Conservation (phyloP, 2,797 vertebrate genomes). For the Molossus alvarezi region DNA sequence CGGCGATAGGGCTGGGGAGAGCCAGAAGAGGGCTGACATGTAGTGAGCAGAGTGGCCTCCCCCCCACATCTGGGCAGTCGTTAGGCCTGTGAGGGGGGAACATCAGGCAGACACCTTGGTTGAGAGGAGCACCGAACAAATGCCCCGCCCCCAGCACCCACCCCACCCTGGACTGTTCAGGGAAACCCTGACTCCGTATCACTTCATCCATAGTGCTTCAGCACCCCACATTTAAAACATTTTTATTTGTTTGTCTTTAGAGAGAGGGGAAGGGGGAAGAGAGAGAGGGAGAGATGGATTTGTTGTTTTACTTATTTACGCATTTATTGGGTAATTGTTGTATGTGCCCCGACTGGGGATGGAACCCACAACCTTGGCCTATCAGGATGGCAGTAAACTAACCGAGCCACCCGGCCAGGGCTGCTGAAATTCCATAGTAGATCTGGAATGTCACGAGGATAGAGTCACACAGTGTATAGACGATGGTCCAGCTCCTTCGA, state of each 20-base stretch:
- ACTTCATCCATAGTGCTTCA: background rate
- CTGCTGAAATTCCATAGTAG: too few relatives aligned
- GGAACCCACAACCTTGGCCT: too few relatives aligned
- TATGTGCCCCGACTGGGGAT: too few relatives aligned
- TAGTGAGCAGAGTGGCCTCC: background rate
- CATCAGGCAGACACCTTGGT: fast-evolving
- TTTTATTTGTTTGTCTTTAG: background rate
- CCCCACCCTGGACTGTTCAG: background rate
- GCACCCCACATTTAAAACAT: background rate
- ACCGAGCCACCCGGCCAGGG: too few relatives aligned
- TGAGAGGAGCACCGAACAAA: background rate
- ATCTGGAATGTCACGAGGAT: background rate
- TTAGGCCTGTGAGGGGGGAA: background rate
- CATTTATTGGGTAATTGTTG: too few relatives aligned
- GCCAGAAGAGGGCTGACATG: background rate
- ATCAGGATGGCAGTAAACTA: too few relatives aligned
- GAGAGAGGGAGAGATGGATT: too few relatives aligned
- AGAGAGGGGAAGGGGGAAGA: too few relatives aligned
- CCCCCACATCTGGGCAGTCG: fast-evolving
- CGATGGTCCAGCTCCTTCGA: background rate
- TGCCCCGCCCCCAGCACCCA: background rate
- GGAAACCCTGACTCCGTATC: background rate
- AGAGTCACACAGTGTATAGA: background rate
- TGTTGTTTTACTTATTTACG: too few relatives aligned
- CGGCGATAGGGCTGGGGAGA: background rate